These are phyloP conservation scores for Siniperca knerii DNA, from an alignment of 2,113 vertebrate genomes.

Conservation along the genomic window DNA sequence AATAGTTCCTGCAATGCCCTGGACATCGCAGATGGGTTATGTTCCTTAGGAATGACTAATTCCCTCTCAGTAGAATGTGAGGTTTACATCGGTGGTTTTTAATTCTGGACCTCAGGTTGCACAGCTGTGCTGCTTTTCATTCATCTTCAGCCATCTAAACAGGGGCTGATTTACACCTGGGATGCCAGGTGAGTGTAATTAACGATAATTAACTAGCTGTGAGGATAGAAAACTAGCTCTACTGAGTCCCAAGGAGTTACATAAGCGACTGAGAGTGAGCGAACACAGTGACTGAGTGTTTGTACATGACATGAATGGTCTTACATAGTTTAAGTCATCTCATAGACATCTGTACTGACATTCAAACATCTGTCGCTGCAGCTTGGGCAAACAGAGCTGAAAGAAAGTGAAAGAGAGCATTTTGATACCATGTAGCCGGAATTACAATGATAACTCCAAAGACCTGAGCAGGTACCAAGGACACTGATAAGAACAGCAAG, in stretches of 20 bases:
- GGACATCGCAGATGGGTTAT: conserved; percentile 36
- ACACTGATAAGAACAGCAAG: conserved; percentile 13
- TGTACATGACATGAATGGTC: conserved; percentile 43
- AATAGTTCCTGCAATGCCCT: conserved; percentile 29
- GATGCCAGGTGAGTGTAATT: conserved; percentile 67
- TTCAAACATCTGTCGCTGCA: conserved; percentile 54
- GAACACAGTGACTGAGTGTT: conserved; percentile 19
- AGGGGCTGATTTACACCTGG: conserved; percentile 49
- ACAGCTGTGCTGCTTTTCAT: conserved; percentile 29
- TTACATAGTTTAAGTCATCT: conserved; percentile 16
- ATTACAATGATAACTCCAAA: conserved; percentile 26
- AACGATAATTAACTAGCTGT: conserved; percentile 56
- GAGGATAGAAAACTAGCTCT: conserved; percentile 26
- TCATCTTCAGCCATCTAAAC: conserved; percentile 21
- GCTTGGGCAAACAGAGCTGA: conserved; percentile 18
- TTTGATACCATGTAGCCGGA: conserved; percentile 3
- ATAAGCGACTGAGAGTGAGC: conserved; percentile 5
- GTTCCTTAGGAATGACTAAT: conserved; percentile 15
- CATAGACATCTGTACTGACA: conserved; percentile 41
- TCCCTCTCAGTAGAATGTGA: conserved; percentile 19
- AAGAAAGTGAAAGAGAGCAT: neutral
- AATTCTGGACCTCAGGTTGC: neutral
- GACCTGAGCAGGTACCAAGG: conserved; percentile 28
- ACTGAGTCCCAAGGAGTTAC: conserved; percentile 1
- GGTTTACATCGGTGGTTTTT: conserved; percentile 25